Percentiles rank a stretch among this genome's conserved stretches.
Conservation (phyloP, 2,888 invertebrate genomes). For the Phasia obesa region DNA sequence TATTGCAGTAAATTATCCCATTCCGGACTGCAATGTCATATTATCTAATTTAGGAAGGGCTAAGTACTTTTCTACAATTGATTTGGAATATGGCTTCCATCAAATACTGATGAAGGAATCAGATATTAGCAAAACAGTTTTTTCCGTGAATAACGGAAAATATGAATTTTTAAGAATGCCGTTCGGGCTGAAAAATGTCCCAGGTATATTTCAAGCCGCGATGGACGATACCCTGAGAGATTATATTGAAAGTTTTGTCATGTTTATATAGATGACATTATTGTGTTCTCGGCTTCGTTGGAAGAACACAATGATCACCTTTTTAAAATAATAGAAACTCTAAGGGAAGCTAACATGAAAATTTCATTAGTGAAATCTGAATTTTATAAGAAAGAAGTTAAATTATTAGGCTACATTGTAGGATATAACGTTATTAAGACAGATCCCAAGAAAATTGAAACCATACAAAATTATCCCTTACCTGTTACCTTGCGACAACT, state of each 20-base stretch:
- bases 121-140: conserved; percentile 68
- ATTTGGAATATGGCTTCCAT: conserved; percentile 66
- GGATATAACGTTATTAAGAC: neutral
- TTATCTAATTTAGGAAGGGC: conserved; percentile 55
- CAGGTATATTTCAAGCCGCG: conserved; percentile 61
- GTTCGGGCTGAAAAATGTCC: conserved; percentile 65
- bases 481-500: too few species aligned
- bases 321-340: conserved; percentile 55
- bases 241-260: conserved; percentile 68
- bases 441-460: neutral
- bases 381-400: conserved; percentile 39
- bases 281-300: conserved; percentile 63
- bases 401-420: conserved; percentile 45
- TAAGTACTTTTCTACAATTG: conserved; percentile 62
- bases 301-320: conserved; percentile 58
- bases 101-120: conserved; percentile 59
- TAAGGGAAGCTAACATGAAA: conserved; percentile 69
- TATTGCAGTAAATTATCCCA: conserved; percentile 55
- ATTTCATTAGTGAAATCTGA: conserved; percentile 72
- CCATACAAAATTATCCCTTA: neutral
- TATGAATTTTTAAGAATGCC: conserved; percentile 61
- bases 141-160: conserved; percentile 56
- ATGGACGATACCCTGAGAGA: conserved; percentile 61
- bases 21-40: conserved; percentile 55
- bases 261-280: conserved; percentile 72